Conservation (phyloP, 2,797 vertebrate species). For the Staurois parvus region DNA sequence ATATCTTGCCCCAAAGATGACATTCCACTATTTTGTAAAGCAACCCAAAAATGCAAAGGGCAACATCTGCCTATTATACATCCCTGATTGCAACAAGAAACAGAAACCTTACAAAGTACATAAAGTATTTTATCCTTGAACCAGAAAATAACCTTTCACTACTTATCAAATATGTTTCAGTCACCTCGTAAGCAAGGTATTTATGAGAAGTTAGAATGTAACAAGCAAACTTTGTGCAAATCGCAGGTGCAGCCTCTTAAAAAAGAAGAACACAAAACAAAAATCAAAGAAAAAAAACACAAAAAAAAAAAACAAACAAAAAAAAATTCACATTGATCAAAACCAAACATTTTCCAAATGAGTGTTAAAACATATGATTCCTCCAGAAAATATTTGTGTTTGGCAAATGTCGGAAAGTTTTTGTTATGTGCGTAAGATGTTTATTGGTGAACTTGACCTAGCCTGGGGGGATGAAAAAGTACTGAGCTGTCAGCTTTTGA, state of each 20-base stretch:
- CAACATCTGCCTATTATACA: not conserved
- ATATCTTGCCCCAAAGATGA: not conserved
- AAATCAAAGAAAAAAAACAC: not conserved
- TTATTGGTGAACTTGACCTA: slow-evolving; percentile 51
- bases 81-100: not conserved
- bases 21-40: not conserved
- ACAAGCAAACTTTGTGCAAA: not conserved
- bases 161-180: not conserved
- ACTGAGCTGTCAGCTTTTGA: slow-evolving; percentile 46
- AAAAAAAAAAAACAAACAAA: not conserved
- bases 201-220: not conserved
- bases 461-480: slow-evolving; percentile 39
- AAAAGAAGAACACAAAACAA: not conserved
- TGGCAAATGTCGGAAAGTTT: slow-evolving; percentile 50
- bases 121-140: not conserved
- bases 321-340: slow-evolving; percentile 32
- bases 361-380: slow-evolving; percentile 38
- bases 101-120: not conserved
- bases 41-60: not conserved
- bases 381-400: slow-evolving; percentile 43
- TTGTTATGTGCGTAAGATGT: slow-evolving; percentile 53
- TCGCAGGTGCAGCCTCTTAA: not conserved
- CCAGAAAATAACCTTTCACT: not conserved
- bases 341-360: slow-evolving; percentile 27
- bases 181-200: not conserved